Conservation (phyloP, 2,888 invertebrate species). For the Scaptomyza tumidula region DNA sequence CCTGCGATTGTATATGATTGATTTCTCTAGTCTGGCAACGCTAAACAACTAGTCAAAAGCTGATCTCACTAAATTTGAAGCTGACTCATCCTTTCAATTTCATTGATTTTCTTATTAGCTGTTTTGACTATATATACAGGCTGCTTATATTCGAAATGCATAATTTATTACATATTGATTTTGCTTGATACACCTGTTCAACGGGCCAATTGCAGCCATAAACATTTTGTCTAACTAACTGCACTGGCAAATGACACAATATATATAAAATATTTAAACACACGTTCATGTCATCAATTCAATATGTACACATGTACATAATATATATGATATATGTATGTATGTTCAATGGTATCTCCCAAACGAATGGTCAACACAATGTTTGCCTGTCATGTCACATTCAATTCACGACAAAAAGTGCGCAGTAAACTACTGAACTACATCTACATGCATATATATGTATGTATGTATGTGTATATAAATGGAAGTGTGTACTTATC, state of each 20-base stretch:
- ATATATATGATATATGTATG: neutral
- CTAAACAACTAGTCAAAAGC: neutral
- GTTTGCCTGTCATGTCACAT: conserved; percentile 54
- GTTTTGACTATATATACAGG: conserved; percentile 19
- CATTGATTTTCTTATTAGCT: conserved; percentile 43
- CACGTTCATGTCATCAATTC: conserved; percentile 17
- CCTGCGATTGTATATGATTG: neutral
- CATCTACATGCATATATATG: neutral
- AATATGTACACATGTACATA: neutral
- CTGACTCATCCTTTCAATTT: conserved; percentile 13
- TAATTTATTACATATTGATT: conserved; percentile 66
- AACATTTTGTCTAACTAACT: conserved; percentile 52
- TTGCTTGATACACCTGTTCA: conserved; percentile 33
- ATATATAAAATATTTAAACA: conserved; percentile 58
- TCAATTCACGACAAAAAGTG: conserved; percentile 42
- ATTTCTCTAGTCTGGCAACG: neutral
- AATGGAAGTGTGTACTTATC: neutral
- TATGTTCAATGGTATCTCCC: conserved; percentile 15
- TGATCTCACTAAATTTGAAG: neutral
- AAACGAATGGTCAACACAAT: conserved; percentile 44
- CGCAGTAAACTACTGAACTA: conserved; percentile 70
- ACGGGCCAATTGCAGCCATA: conserved; percentile 44
- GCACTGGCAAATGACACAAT: conserved; percentile 37
- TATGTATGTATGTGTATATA: neutral
- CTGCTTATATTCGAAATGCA: conserved; percentile 51